These are phyloP conservation scores for Triplophysa dalaica DNA, from an alignment of 2,113 vertebrate genomes.

Conservation along the genomic window DNA sequence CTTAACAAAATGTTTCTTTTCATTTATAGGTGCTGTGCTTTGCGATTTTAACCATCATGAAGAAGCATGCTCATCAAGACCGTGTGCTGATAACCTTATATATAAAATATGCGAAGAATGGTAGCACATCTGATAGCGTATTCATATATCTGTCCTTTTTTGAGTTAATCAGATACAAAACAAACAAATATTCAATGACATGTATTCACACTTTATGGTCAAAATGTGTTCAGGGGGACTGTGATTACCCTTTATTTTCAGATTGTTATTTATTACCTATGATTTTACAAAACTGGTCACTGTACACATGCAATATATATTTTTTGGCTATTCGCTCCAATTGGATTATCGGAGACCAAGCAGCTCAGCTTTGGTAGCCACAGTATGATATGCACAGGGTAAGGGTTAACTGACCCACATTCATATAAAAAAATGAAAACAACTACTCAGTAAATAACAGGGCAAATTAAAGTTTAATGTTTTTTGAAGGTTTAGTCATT, in stretches of 20 bases:
- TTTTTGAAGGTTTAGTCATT: background rate
- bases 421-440: background rate
- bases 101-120: background rate
- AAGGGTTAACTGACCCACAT: slow-evolving; percentile 30
- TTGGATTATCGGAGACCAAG: slow-evolving; percentile 33
- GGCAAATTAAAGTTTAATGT: background rate
- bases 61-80: background rate
- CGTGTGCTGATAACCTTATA: background rate
- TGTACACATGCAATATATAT: slow-evolving; percentile 10
- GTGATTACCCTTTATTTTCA: background rate
- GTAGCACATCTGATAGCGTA: background rate
- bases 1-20: slow-evolving; percentile 23
- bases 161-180: background rate
- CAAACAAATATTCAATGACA: background rate
- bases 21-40: slow-evolving; percentile 55
- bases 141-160: background rate
- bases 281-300: background rate
- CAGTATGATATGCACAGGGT: slow-evolving; percentile 5
- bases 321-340: slow-evolving; percentile 12
- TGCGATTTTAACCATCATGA: slow-evolving; percentile 37
- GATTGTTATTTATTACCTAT: background rate
- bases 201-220: background rate
- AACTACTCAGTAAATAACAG: background rate
- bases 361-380: background rate
- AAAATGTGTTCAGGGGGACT: background rate